Conservation (phyloP, 2,113 vertebrate genomes). For the Psittacula cyanocephala region DNA sequence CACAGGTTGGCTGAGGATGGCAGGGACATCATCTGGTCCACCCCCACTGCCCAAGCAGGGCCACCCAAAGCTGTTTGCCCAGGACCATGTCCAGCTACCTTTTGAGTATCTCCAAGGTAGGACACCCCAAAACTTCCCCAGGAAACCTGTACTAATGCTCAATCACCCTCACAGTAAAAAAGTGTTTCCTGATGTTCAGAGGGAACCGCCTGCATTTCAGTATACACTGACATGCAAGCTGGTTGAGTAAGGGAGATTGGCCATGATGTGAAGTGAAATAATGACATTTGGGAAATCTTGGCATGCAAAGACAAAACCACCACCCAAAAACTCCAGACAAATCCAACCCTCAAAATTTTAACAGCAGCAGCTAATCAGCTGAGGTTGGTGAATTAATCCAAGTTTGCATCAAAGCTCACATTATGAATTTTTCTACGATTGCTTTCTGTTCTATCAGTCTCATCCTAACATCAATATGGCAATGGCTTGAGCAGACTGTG, state of each 20-base stretch:
- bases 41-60: background rate
- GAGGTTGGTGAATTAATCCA: background rate
- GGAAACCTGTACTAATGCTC: background rate
- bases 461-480: background rate
- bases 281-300: background rate
- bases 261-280: background rate
- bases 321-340: background rate
- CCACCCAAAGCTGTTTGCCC: background rate
- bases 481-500: background rate
- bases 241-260: background rate
- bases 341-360: background rate
- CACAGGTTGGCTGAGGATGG: background rate
- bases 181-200: background rate
- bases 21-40: background rate
- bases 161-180: background rate
- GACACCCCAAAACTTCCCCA: background rate
- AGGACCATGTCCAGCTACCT: background rate
- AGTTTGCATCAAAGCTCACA: background rate
- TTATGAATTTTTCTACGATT: background rate
- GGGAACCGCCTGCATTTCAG: background rate
- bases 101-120: background rate
- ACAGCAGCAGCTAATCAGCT: background rate
- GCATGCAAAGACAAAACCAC: background rate
- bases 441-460: background rate
- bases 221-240: background rate